These are phyloP conservation scores for Thamnophis elegans DNA, from an alignment of 2,797 vertebrate species.

Conservation along the genomic window DNA sequence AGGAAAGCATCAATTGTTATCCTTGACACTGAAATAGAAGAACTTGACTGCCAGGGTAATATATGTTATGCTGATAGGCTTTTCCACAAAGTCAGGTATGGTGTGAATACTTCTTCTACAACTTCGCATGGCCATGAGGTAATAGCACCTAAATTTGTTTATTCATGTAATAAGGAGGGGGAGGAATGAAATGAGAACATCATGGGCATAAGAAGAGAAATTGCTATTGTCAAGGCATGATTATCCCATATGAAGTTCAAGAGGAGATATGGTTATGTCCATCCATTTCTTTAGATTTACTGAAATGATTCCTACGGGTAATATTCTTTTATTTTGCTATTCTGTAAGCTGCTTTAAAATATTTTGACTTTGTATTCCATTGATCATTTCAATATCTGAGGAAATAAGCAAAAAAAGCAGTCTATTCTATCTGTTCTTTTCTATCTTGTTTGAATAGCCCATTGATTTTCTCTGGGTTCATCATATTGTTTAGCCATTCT, in stretches of 20 bases:
- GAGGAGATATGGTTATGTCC: neutral
- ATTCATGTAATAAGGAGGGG: neutral
- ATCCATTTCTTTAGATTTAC: constrained; percentile 35
- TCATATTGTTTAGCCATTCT: constrained; percentile 55
- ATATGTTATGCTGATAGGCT: neutral
- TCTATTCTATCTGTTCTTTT: constrained; percentile 56
- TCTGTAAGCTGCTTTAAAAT: constrained; percentile 1
- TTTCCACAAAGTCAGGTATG: neutral
- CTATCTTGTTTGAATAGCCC: constrained; percentile 55
- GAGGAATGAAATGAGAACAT: neutral
- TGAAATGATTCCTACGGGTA: neutral
- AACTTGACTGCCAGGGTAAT: neutral
- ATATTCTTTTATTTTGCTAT: fast-evolving
- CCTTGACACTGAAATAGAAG: neutral
- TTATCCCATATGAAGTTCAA: neutral
- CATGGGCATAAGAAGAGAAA: neutral
- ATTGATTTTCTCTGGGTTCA: constrained; percentile 66
- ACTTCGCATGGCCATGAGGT: neutral
- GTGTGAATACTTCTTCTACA: neutral
- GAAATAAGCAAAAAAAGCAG: constrained; percentile 16
- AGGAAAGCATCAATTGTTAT: neutral
- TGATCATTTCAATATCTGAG: constrained; percentile 30
- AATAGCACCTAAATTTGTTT: neutral
- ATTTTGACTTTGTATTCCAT: constrained; percentile 33
- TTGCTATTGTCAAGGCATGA: neutral